Conservation (phyloP, 1,140 invertebrate genomes). For the Leptinotarsa undecemlineata region DNA sequence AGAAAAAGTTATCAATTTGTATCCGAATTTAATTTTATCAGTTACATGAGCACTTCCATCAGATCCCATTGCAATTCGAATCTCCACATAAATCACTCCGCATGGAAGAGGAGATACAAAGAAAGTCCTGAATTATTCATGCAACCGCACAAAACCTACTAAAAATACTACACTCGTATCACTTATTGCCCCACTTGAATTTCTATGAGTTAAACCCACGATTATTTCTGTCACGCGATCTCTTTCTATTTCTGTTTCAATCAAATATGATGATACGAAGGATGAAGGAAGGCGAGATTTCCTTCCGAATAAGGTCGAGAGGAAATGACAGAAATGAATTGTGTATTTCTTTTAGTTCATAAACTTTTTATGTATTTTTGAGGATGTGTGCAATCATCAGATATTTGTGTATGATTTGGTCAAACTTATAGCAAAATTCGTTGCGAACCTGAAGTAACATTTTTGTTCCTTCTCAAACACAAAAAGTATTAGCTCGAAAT, state of each 20-base stretch:
- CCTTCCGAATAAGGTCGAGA: neutral
- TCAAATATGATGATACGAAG: conserved; percentile 1
- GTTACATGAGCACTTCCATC: neutral
- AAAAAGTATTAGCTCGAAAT: too few relatives aligned
- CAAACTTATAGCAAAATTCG: too few relatives aligned
- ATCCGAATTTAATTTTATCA: neutral
- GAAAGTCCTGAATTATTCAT: neutral
- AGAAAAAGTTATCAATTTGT: neutral
- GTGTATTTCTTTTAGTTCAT: too few relatives aligned
- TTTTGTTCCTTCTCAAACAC: too few relatives aligned
- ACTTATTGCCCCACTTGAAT: conserved; percentile 7
- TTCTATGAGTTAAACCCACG: neutral
- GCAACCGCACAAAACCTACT: neutral
- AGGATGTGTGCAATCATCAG: too few relatives aligned
- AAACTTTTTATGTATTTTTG: too few relatives aligned
- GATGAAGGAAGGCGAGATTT: neutral
- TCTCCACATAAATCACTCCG: neutral
- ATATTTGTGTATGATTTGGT: too few relatives aligned
- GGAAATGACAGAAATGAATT: neutral
- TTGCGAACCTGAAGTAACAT: too few relatives aligned
- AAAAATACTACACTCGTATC: conserved; percentile 4
- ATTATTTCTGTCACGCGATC: conserved; percentile 1
- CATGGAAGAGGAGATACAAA: neutral
- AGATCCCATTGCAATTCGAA: neutral
- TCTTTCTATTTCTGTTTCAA: neutral